These are phyloP conservation scores for Drosophila nikananu DNA, from an alignment of 1,140 invertebrate species.

Conservation along the genomic window DNA sequence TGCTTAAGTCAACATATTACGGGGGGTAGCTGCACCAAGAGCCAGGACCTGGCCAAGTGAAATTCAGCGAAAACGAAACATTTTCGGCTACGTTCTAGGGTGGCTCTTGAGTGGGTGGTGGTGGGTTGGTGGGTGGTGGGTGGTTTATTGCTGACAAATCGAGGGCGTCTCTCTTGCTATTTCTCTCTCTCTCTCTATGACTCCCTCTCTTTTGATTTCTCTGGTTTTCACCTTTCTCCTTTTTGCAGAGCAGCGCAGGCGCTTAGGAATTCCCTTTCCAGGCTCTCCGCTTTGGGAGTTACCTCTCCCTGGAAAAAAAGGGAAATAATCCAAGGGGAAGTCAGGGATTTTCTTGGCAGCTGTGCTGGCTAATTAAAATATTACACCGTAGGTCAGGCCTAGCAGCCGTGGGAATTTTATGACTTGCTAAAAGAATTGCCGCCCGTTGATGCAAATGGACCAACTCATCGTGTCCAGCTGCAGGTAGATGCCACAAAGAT, in stretches of 20 bases:
- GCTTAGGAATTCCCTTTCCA: slow-evolving; percentile 46
- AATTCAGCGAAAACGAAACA: slow-evolving; percentile 77
- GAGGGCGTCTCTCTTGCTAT: slow-evolving; percentile 13
- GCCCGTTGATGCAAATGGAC: slow-evolving; percentile 21
- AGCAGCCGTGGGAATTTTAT: slow-evolving; percentile 61
- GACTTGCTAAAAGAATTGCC: slow-evolving; percentile 37
- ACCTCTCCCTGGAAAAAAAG: slow-evolving; percentile 25
- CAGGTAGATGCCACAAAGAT: slow-evolving; percentile 19
- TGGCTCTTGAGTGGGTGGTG: slow-evolving; percentile 7
- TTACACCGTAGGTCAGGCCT: slow-evolving; percentile 70
- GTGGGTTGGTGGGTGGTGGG: slow-evolving; percentile 12
- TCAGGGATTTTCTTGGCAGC: slow-evolving; percentile 40
- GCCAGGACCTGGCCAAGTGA: slow-evolving; percentile 56
- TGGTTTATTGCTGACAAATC: slow-evolving; percentile 7
- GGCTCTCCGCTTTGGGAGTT: slow-evolving; percentile 9
- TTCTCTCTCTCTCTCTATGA: not conserved
- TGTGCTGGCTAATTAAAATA: slow-evolving; percentile 70
- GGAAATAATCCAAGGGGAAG: slow-evolving; percentile 61
- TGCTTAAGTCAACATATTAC: slow-evolving; percentile 71
- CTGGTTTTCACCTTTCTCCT: not conserved
- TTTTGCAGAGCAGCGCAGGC: slow-evolving; percentile 51
- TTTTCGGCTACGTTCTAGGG: slow-evolving; percentile 32
- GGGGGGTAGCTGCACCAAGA: slow-evolving; percentile 19
- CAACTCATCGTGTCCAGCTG: slow-evolving; percentile 1
- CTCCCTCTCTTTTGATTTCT: not conserved